Evolutionary conservation across 1,140 invertebrate genomes (phyloP).

Genomic region (Sminthurides bifidus): DNA sequence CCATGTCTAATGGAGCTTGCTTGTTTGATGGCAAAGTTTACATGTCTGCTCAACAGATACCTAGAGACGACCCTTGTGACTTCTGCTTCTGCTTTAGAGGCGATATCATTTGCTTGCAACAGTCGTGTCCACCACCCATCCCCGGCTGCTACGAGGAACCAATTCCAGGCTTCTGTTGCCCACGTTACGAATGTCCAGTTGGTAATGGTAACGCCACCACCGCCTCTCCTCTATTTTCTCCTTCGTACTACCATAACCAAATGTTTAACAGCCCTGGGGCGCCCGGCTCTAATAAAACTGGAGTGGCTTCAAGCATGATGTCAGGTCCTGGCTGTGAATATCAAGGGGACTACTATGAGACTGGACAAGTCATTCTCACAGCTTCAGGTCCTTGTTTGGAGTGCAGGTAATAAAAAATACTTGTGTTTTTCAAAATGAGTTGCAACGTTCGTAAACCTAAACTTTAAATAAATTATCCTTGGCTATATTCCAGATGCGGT

Average conservation of each 20-base stretch:
- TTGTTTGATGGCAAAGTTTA: constrained; percentile 82
- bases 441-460: constrained; percentile 3
- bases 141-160: constrained; percentile 78
- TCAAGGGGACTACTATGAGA: constrained; percentile 62
- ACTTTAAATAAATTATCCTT: constrained; percentile 9
- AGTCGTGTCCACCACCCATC: constrained; percentile 86
- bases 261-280: constrained; percentile 14
- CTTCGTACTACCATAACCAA: constrained; percentile 56
- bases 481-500: constrained; percentile 55
- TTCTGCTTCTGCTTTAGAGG: constrained; percentile 95
- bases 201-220: constrained; percentile 63
- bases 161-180: constrained; percentile 86
- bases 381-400: constrained; percentile 80
- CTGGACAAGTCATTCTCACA: constrained; percentile 66
- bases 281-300: background rate
- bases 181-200: constrained; percentile 83
- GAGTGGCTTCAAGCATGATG: constrained; percentile 38
- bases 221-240: constrained; percentile 63
- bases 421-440: constrained; percentile 6
- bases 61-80: constrained; percentile 82
- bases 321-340: constrained; percentile 68
- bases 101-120: constrained; percentile 88
- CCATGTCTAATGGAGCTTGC: constrained; percentile 76
- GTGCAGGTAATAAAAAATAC: constrained; percentile 64
- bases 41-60: constrained; percentile 87